Base-by-base conservation (phyloP, 2,888 invertebrate species). In the Octodonta nipae region DNA sequence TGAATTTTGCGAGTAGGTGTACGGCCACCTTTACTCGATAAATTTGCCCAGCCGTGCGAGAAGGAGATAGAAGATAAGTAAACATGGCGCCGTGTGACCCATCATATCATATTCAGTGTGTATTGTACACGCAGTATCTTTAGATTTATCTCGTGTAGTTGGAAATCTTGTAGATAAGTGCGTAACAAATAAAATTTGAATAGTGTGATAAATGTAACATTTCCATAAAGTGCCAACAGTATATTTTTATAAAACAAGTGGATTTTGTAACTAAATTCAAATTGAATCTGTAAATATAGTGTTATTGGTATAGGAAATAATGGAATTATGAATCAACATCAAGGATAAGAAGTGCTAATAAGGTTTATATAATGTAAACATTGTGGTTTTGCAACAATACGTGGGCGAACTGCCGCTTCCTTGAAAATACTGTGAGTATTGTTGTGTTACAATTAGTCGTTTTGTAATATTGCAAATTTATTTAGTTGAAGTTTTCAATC, bases 81-180 rank as follows among this genome's bases (percentile, higher is more conserved):
- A 61, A 60, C 61, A 62, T 62, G 62, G 61, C 61, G 61, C 57
- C 60, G 56, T 53, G 55, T 53, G 55, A 60, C 59, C 59, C 56
- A 58, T 55, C 61, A 61, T 60, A 61, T 60, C 60, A 60, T 60
- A 55, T 58, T 60, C 57, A 55, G 57, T 54, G 55, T 54, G 48
- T 55, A 49, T 52, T 48, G 47, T 55, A 49, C 51, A 52, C 57
- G 56, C 56, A 57, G 56, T 56, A 55, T 56, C 49, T 51, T 39
- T 40, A 44, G 47, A 49, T 51, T 50, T 48, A 48, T 50, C 49
- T 45, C 40, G 43, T 43, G 45, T 44, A 43, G 40, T 46, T 39
- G 43, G 45, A 48, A 51, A 46, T 49, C 46, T 41, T 39, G 37
- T 33, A 48, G 51, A 53, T 51, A 52, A 52, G 51, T 52, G 50